Evolutionary conservation across 1,140 invertebrate species (phyloP).

Genomic region (Sitobion miscanthi): DNA sequence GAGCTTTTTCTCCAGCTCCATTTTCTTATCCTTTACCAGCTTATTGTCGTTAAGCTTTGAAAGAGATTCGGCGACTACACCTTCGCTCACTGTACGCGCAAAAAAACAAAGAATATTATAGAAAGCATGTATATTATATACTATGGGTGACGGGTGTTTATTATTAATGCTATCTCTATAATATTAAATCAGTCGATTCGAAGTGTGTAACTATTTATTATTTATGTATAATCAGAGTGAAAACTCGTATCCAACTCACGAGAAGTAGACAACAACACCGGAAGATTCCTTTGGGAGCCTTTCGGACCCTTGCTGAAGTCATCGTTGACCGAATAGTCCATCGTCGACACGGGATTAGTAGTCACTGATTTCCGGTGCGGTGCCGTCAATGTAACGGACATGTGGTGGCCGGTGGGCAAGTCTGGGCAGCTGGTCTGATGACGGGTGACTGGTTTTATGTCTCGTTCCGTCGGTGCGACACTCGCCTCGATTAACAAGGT

Average conservation of each 20-base stretch:
- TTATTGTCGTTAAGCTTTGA: slow-evolving; percentile 83
- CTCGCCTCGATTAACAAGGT: neutral
- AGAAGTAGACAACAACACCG: neutral
- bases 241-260: neutral
- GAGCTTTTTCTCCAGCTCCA: slow-evolving; percentile 87
- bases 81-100: slow-evolving; percentile 64
- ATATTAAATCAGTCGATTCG: neutral
- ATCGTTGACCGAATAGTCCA: slow-evolving; percentile 9
- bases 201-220: neutral
- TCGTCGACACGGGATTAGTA: neutral
- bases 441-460: slow-evolving; percentile 42
- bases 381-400: neutral
- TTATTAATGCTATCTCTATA: neutral
- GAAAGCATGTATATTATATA: too few relatives aligned
- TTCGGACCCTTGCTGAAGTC: slow-evolving; percentile 39
- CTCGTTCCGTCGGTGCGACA: neutral
- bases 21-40: slow-evolving; percentile 78
- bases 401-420: slow-evolving; percentile 33
- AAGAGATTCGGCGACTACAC: slow-evolving; percentile 76
- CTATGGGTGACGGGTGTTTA: neutral
- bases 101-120: neutral
- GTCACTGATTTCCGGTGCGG: slow-evolving; percentile 24
- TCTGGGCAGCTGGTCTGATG: slow-evolving; percentile 55
- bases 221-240: neutral
- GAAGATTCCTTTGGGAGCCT: slow-evolving; percentile 26